Evolutionary conservation across 2,113 vertebrate species (phyloP), one percentile per base, ranked within the genome.

Genomic region (Hippocampus mohnikei): DNA sequence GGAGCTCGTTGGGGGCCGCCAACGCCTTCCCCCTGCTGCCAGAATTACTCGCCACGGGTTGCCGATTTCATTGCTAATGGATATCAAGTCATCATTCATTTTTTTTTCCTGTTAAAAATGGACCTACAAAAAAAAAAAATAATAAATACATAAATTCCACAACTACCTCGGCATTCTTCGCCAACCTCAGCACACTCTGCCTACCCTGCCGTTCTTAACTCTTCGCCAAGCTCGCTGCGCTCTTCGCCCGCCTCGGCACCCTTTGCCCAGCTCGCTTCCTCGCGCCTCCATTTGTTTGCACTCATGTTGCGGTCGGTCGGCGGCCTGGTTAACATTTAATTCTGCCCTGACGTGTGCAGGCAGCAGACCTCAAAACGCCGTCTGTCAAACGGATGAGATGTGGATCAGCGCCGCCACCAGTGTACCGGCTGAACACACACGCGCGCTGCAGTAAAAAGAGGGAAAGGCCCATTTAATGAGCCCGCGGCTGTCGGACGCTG

Each of bases 251-350:
- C 23, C n/a, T 11, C 8, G 2, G 10, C n/a, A 5, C 10, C 4
- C 53, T 23, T n/a, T 29, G 56, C 56, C 27, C 13, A 8, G 13
- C 25, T 29, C 27, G 6, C n/a, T 12, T 23, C 59, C 59, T 37
- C 37, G 37, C 33, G 29, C 37, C 60, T 62, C 60, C 29, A 81
- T 85, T 84, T 88, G 87, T 88, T 87, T 85, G 83, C 80, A 53
- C 85, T 85, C 77, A 70, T 81, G 75, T 83, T 84, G 70, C 82
- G 70, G 66, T 69, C 71, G 5, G 77, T 23, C 74, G 0, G 74
- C 64, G 80, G 77, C 84, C 81, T 70, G 85, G 76, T 88, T 88
- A 87, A 90, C 85, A 82, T 90, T 89, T 86, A 77, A 87, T 88
- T 60, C 83, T 63, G 78, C 70, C 81, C 76, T 60, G 82, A 85